phyloP scores from a whole-genome alignment of 2,888 invertebrate genomes.

The Cataglyphis cursor region DNA sequence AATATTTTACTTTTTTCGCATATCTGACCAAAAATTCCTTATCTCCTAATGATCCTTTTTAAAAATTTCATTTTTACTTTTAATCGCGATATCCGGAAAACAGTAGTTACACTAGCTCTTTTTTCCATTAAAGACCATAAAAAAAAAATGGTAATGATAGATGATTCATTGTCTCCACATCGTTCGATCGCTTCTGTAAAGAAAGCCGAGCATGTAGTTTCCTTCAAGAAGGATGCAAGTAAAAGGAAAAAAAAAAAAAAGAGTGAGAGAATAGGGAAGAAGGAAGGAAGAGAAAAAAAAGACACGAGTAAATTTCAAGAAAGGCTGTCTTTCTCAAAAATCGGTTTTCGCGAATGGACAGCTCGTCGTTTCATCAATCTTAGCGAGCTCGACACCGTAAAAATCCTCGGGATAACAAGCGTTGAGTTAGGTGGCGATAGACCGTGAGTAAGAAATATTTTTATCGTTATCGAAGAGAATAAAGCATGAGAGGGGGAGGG shows the following conservation, averaged over 20 bases:
- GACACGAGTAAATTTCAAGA: slow-evolving; percentile 38
- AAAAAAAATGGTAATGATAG: slow-evolving; percentile 22
- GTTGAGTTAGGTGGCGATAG: slow-evolving; percentile 43
- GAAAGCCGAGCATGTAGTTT: slow-evolving; percentile 2
- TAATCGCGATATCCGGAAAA: slow-evolving; percentile 13
- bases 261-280: not conserved
- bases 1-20: not conserved
- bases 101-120: not conserved
- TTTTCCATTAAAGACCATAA: not conserved
- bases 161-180: slow-evolving; percentile 36
- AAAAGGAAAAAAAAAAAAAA: not conserved
- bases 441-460: slow-evolving; percentile 47
- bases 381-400: slow-evolving; percentile 13
- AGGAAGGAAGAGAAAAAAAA: not conserved
- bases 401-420: slow-evolving; percentile 42
- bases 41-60: not conserved
- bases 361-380: slow-evolving; percentile 49
- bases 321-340: slow-evolving; percentile 37
- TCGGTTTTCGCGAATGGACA: slow-evolving; percentile 33
- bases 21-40: not conserved
- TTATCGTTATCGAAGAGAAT: slow-evolving; percentile 29
- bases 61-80: not conserved
- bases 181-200: slow-evolving; percentile 2
- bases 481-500: not conserved
- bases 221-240: not conserved